A percentile compares a stretch with the other conserved stretches of the same genome.
phyloP scores from a whole-genome alignment of 2,888 invertebrate species.

The Brachynemurus nebulosus region DNA sequence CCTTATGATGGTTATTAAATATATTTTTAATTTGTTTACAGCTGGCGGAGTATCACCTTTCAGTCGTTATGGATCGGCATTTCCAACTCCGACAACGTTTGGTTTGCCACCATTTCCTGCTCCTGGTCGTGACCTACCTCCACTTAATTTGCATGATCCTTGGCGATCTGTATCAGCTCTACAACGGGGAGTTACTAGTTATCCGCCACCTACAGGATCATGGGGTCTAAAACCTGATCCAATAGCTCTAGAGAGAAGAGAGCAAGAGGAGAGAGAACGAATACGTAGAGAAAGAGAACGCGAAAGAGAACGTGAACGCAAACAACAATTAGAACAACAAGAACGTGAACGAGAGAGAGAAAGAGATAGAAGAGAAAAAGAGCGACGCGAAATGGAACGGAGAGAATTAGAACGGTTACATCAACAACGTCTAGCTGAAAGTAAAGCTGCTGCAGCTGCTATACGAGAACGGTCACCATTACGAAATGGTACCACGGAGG shows the following conservation, averaged over 20 bases:
- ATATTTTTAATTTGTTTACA: conserved; percentile 16
- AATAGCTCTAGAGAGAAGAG: conserved; percentile 42
- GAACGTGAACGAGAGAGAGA: conserved; percentile 33
- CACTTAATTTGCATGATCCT: conserved; percentile 44
- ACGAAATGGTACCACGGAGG: conserved; percentile 47
- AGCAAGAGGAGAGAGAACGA: conserved; percentile 45
- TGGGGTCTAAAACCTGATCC: conserved; percentile 58
- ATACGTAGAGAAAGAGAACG: conserved; percentile 38
- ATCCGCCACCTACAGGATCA: conserved; percentile 37
- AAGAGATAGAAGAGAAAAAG: conserved; percentile 36
- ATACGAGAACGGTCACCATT: conserved; percentile 58
- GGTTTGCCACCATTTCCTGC: conserved; percentile 54
- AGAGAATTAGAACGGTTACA: conserved; percentile 45
- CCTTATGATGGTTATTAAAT: background rate
- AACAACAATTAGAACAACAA: conserved; percentile 35
- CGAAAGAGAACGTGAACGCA: conserved; percentile 39
- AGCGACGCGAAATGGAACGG: conserved; percentile 40
- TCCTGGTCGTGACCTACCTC: conserved; percentile 36
- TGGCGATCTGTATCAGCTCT: conserved; percentile 44
- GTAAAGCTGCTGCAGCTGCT: conserved; percentile 33
- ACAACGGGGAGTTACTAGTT: conserved; percentile 43
- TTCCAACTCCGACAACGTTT: conserved; percentile 49
- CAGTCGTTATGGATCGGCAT: conserved; percentile 59
- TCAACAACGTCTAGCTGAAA: conserved; percentile 36
- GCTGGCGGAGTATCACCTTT: conserved; percentile 63